Evolutionary conservation across 2,888 invertebrate genomes (phyloP).

Genomic region (Euzetes globulus): DNA sequence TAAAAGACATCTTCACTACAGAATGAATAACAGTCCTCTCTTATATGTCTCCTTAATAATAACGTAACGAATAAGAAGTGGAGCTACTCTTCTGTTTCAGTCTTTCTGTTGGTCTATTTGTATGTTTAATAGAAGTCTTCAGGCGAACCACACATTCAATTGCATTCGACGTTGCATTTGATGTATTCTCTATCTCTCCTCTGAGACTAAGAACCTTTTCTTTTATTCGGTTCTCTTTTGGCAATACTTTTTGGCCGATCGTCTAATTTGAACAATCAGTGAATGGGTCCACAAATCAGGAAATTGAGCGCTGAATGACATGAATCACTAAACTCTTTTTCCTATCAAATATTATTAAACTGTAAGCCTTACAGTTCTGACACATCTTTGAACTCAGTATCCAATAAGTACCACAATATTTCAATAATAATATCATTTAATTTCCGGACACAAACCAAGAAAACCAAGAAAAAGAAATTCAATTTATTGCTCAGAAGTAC

Average conservation of each 20-base stretch:
- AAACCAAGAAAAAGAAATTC: too few species aligned
- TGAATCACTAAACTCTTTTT: not conserved
- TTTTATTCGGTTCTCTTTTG: not conserved
- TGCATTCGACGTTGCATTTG: not conserved
- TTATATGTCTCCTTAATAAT: not conserved
- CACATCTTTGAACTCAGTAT: too few species aligned
- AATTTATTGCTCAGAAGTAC: too few species aligned
- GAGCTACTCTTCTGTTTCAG: too few species aligned
- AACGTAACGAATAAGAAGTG: not conserved
- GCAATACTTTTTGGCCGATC: not conserved
- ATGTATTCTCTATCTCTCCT: constrained; percentile 24
- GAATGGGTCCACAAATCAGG: constrained; percentile 24
- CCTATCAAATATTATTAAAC: not conserved
- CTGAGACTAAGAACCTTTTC: not conserved
- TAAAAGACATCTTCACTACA: not conserved
- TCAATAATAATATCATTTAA: too few species aligned
- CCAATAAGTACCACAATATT: too few species aligned
- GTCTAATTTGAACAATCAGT: constrained; percentile 20
- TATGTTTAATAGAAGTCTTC: constrained; percentile 10
- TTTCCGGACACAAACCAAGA: too few species aligned
- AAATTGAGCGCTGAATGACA: constrained; percentile 11
- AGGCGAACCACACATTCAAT: constrained; percentile 21
- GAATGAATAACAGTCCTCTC: not conserved
- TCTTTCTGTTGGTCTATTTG: too few species aligned
- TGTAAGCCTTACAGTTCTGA: not conserved